Base-by-base conservation (phyloP, 1,140 invertebrate genomes). In the Bombus balteatus region DNA sequence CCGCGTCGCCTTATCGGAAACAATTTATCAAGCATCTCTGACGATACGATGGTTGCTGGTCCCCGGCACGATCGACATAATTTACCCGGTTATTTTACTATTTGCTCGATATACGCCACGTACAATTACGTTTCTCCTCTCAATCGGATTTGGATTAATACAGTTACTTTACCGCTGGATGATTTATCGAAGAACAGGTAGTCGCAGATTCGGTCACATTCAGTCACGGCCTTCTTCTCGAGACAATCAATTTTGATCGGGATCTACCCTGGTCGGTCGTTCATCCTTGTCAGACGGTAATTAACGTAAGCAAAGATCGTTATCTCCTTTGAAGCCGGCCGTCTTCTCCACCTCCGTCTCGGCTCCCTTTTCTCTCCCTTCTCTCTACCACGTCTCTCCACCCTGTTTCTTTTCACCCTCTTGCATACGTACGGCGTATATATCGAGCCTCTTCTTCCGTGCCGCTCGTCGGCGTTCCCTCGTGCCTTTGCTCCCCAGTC, bases 221-320 rank as follows among this genome's bases (percentile, higher is more conserved):
- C 81, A 82, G 87, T 87, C 77, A 82, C 83, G 75, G 80, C 74
- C 25, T 76, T 39, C 22, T 74, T 10, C 66, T 41, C 76, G 66
- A 34, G 88, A 90, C 88, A 77, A 90, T 90, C 88, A 90, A 85
- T 90, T 90, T 89, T 62, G 89, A 90, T 90, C 82, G 72, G 66
- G 82, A 90, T 90, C 88, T 90, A 90, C 81, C 85, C 62, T 78
- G 59, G 66, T 28, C 74, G 86, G 78, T 90, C 89, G 89, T 90
- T 83, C 88, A 88, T 90, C 88, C 89, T 90, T 90, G 89, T 88
- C 88, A 85, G 88, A 83, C 83, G 86, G 88, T 90, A 90, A 90
- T 90, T 90, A 90, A 90, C 88, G 86, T 80, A 85, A 85, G 86
- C 82, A 85, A 87, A 87, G 82, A 87, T 87, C 86, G 86, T 87